phyloP scores from a whole-genome alignment of 2,113 vertebrate genomes.

The Aptenodytes forsteri region DNA sequence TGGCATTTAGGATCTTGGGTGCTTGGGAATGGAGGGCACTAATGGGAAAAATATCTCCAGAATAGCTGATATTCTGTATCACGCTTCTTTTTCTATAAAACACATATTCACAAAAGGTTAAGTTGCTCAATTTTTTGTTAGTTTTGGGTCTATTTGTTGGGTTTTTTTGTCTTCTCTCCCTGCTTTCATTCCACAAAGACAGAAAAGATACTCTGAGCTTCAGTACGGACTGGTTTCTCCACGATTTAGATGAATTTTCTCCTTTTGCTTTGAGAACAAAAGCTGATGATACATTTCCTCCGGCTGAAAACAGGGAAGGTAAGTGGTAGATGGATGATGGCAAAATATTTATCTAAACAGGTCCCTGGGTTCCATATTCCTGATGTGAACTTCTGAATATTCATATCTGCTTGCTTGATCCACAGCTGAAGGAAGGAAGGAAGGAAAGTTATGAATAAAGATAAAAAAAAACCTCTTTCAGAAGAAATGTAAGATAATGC shows the following conservation, averaged over 20 bases:
- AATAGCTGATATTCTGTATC: not conserved
- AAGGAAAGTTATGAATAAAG: not conserved
- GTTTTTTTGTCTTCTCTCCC: not conserved
- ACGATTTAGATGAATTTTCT: constrained; percentile 59
- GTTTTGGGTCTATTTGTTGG: not conserved
- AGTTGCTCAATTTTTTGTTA: not conserved
- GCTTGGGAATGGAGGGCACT: not conserved
- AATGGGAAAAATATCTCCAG: not conserved
- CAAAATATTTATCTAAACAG: constrained; percentile 74
- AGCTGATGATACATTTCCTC: constrained; percentile 79
- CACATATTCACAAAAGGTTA: not conserved
- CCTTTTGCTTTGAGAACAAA: constrained; percentile 76
- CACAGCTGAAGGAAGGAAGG: constrained; percentile 62
- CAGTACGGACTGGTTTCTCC: constrained; percentile 53
- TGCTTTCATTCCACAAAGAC: not conserved
- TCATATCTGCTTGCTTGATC: constrained; percentile 77
- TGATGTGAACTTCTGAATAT: constrained; percentile 79
- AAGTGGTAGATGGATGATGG: constrained; percentile 75
- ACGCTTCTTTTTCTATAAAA: not conserved
- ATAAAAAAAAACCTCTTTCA: not conserved
- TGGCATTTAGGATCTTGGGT: not conserved
- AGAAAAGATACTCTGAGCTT: constrained; percentile 69
- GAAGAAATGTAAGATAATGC: not conserved
- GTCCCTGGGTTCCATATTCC: constrained; percentile 63
- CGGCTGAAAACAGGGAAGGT: constrained; percentile 78